Percentiles rank a stretch among this genome's conserved stretches.
These are phyloP conservation scores for Ciconia maguari DNA, from an alignment of 2,113 vertebrate genomes.

Conservation along the genomic window DNA sequence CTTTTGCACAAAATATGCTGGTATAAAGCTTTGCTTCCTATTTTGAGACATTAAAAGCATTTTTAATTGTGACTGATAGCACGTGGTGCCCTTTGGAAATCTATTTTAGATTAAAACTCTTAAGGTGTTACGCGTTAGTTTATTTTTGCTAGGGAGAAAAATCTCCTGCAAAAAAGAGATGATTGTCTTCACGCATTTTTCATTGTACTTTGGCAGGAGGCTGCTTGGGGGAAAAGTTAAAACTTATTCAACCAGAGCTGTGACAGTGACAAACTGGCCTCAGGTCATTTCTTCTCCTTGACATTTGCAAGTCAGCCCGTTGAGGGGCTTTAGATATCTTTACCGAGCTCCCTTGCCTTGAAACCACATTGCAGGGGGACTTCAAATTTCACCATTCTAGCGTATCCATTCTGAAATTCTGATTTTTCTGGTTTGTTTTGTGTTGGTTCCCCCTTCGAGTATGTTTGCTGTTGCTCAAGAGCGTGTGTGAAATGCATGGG, in stretches of 20 bases:
- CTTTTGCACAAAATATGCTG: neutral
- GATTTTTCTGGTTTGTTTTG: neutral
- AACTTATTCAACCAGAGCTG: neutral
- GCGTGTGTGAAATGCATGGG: neutral
- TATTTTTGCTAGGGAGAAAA: neutral
- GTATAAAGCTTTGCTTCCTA: neutral
- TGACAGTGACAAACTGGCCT: neutral
- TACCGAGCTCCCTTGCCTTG: neutral
- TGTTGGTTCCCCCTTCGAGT: neutral
- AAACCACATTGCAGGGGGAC: neutral
- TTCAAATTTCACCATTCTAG: neutral
- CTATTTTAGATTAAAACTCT: neutral
- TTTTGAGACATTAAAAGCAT: neutral
- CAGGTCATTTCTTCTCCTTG: constrained; percentile 3
- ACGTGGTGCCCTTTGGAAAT: neutral
- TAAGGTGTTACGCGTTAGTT: neutral
- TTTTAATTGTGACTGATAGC: neutral
- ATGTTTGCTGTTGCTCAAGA: neutral
- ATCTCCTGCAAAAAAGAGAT: neutral
- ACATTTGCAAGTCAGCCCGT: neutral
- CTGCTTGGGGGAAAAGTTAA: neutral
- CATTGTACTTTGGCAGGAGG: neutral
- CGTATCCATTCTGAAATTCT: neutral
- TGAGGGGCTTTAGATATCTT: neutral
- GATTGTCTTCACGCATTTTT: neutral